A percentile compares a stretch with the other conserved stretches of the same genome.
phyloP scores from a whole-genome alignment of 2,888 invertebrate species.

The Stenchaetothrips biformis region DNA sequence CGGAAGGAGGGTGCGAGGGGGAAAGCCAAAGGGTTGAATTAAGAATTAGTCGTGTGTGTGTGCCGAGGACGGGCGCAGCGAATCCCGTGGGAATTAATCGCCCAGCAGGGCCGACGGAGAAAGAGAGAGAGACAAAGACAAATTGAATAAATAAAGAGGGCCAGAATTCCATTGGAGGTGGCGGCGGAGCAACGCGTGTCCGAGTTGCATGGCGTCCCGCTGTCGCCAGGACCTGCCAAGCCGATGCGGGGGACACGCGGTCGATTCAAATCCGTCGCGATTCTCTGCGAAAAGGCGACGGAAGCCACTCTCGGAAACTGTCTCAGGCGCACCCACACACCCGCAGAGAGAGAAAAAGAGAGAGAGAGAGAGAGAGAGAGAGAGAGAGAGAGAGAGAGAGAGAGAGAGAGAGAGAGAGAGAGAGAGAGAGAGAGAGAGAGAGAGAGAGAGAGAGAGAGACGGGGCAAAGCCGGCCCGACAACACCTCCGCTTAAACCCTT shows the following conservation, averaged over 20 bases:
- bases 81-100: conserved; percentile 21
- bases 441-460: not conserved
- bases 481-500: too few relatives aligned
- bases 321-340: too few relatives aligned
- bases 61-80: not conserved
- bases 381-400: too few relatives aligned
- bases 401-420: too few relatives aligned
- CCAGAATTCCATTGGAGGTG: conserved; percentile 14
- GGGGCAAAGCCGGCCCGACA: not conserved
- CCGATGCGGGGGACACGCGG: too few relatives aligned
- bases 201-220: too few relatives aligned
- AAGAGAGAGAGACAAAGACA: conserved; percentile 21
- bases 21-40: conserved; percentile 19
- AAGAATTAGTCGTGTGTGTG: conserved; percentile 23
- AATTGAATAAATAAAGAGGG: conserved; percentile 22
- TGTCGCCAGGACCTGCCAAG: too few relatives aligned
- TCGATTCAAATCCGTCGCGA: too few relatives aligned
- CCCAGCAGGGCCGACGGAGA: not conserved
- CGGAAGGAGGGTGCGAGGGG: not conserved
- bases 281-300: too few relatives aligned
- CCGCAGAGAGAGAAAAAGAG: too few relatives aligned
- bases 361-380: too few relatives aligned
- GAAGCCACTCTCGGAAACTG: too few relatives aligned
- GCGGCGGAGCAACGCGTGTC: not conserved
- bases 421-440: not conserved